These are phyloP conservation scores for Dermochelys coriacea DNA, from an alignment of 2,797 vertebrate genomes.

Conservation along the genomic window DNA sequence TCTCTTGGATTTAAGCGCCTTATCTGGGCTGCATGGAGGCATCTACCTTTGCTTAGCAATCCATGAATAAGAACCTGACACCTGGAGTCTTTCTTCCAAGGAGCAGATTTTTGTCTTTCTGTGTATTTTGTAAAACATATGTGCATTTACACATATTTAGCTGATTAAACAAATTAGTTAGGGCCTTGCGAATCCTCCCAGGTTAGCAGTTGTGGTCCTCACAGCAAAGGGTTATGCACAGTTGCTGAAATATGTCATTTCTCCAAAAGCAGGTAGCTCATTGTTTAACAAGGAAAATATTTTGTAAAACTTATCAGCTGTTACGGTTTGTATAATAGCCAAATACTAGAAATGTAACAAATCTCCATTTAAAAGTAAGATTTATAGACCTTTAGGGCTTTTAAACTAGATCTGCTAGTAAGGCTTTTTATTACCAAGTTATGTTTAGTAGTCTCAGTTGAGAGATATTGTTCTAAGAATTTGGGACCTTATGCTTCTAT, in stretches of 20 bases:
- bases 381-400: not conserved
- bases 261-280: not conserved
- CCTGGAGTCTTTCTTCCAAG: not conserved
- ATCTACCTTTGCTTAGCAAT: too few relatives aligned
- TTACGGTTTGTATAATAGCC: not conserved
- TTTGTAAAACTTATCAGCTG: not conserved
- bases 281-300: not conserved
- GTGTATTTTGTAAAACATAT: slow-evolving; percentile 2
- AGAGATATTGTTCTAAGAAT: not conserved
- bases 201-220: not conserved
- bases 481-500: not conserved
- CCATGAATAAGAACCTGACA: too few relatives aligned
- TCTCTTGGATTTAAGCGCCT: too few relatives aligned
- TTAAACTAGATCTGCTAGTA: not conserved
- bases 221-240: not conserved
- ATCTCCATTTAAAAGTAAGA: not conserved
- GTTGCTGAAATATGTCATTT: not conserved
- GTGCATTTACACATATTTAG: not conserved
- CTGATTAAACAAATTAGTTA: not conserved
- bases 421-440: not conserved
- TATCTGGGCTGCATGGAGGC: too few relatives aligned
- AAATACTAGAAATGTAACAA: not conserved
- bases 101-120: not conserved
- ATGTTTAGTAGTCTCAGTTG: not conserved
- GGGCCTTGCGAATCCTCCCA: not conserved